Evolutionary conservation across 1,140 invertebrate genomes (phyloP), one percentile per base, ranked within the genome.

Genomic region (Papilio polytes): DNA sequence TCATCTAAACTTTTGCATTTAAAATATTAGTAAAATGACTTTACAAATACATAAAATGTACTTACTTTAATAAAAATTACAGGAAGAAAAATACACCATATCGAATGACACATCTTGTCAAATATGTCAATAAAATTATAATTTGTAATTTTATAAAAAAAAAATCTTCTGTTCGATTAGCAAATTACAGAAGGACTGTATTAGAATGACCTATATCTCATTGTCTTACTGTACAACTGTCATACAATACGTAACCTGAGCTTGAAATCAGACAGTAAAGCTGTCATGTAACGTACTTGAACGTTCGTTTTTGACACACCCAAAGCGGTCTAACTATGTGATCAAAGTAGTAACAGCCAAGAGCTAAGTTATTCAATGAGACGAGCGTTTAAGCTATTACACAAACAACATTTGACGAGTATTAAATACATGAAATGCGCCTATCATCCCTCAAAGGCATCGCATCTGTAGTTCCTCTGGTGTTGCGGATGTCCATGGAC

Each of bases 321-420:
- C 22, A 63, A 63, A 63, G 63, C 36, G 63, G 10, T 70, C 26
- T 31, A 66, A 22, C 31, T 36, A 70, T 70, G 26, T 31, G 36
- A 74, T 77, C 41, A 22, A 76, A 70, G 44, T 46, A n/a, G 8
- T 15, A 41, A 72, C n/a, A 22, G 10, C 36, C 12, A 36, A 31
- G 63, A 36, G 26, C 13, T 70, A 70, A 66, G 59, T 66, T 66
- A 70, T 70, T 70, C 26, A 70, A 36, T 31, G 63, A 31, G 13
- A 70, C 4, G 31, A 70, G 13, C 26, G 13, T 10, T 26, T 31
- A 15, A 70, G 63, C 20, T 63, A 3, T 63, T 26, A 22, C 3
- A 63, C 10, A 22, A 4, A 22, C 59, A 63, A 26, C 8, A 9
- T 9, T 26, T 31, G 18, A 70, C 13, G 10, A 63, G 20, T 26